phyloP scores from a whole-genome alignment of 2,888 invertebrate species.

The Ptychoptera albimana region DNA sequence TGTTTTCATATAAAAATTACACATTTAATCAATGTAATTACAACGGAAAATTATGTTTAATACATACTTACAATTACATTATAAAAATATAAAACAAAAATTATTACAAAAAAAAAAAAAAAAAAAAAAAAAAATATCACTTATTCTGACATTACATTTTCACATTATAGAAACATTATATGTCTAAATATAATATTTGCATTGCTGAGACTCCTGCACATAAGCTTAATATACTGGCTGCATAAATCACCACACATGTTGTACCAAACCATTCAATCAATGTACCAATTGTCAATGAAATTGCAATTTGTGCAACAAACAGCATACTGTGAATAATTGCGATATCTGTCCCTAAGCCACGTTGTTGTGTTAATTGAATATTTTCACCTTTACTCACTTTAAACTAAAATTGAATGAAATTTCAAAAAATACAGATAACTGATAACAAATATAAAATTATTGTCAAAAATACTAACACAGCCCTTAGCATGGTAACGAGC shows the following conservation, averaged over 20 bases:
- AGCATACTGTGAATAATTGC: slow-evolving; percentile 32
- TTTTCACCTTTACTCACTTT: slow-evolving; percentile 23
- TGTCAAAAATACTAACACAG: slow-evolving; percentile 21
- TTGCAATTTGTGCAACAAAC: slow-evolving; percentile 28
- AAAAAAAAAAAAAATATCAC: too few species aligned
- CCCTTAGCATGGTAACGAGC: slow-evolving; percentile 30
- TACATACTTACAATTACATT: too few species aligned
- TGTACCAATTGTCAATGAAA: slow-evolving; percentile 26
- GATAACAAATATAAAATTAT: background rate
- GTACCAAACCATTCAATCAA: slow-evolving; percentile 23
- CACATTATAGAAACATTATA: too few species aligned
- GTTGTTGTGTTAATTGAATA: slow-evolving; percentile 25
- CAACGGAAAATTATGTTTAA: too few species aligned
- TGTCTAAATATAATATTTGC: slow-evolving; percentile 24
- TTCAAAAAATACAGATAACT: slow-evolving; percentile 2
- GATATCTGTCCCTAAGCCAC: slow-evolving; percentile 31
- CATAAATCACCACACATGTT: slow-evolving; percentile 27
- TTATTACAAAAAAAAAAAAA: too few species aligned
- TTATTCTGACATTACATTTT: too few species aligned
- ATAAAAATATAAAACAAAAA: too few species aligned
- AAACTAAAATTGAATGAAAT: slow-evolving; percentile 25
- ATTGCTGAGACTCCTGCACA: slow-evolving; percentile 27
- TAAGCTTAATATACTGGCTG: slow-evolving; percentile 25
- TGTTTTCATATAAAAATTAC: too few species aligned
- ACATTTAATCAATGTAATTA: too few species aligned